Conservation (phyloP, 2,888 invertebrate genomes). For the Cylindroiulus punctatus region DNA sequence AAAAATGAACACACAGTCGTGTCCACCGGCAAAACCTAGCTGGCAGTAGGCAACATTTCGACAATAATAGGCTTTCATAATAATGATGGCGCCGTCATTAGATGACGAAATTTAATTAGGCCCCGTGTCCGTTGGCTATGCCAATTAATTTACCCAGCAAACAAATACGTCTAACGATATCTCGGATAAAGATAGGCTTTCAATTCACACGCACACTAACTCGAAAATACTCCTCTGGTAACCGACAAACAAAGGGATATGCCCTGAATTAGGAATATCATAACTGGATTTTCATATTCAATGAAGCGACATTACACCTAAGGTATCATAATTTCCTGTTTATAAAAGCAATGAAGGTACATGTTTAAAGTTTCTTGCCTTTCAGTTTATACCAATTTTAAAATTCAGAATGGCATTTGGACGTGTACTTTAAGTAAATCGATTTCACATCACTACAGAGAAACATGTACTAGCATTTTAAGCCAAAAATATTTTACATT, state of each 20-base stretch:
- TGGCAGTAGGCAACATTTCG: not conserved
- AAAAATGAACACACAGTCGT: not conserved
- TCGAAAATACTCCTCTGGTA: not conserved
- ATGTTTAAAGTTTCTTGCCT: no score
- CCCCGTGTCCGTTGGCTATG: slow-evolving; percentile 14
- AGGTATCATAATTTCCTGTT: no score
- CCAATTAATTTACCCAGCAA: not conserved
- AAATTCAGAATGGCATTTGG: no score
- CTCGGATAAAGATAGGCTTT: not conserved
- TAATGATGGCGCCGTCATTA: not conserved
- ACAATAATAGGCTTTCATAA: slow-evolving; percentile 9
- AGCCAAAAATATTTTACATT: not conserved
- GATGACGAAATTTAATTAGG: slow-evolving; percentile 35
- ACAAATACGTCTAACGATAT: slow-evolving; percentile 39
- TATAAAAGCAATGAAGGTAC: no score
- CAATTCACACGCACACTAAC: not conserved
- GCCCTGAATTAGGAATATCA: not conserved
- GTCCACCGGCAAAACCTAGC: not conserved
- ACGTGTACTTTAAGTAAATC: no score
- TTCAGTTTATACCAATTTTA: no score
- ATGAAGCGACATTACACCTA: no score
- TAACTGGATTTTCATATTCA: not conserved
- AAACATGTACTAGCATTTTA: not conserved
- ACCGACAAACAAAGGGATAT: not conserved
- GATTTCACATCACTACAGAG: no score